Evolutionary conservation across 1,140 invertebrate genomes (phyloP), one percentile per base, ranked within the genome.

Genomic region (Platorchestia sp.): DNA sequence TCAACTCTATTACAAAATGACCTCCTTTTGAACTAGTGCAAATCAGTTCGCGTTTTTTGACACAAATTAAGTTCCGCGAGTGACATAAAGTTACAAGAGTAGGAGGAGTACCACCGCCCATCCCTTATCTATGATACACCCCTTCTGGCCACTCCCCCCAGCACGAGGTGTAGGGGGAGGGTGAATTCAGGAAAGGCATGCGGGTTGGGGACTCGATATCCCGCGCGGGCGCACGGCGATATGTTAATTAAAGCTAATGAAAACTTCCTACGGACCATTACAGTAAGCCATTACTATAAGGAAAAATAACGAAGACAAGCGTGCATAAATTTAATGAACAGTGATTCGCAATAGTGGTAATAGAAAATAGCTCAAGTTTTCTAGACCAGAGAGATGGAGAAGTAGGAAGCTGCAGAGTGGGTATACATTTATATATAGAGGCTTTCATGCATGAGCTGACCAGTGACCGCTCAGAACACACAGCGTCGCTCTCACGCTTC

Each of bases 171-270:
- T 14, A 27, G 59, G 59, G 47, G 6, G 59, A 36, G 59, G 59
- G 3, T 19, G 59, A 36, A 36, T 10, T 75, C 10, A 75, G 59
- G 59, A 75, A 75, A 75, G 59, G 59, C 59, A 75, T 75, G 59
- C 59, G 36, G 59, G 59, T 75, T 75, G 59, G 59, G 59, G 59
- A 75, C 10, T 75, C 59, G 59, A 75, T 22, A 75, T 36, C 59
- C 27, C 36, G 59, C 10, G 59, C 59, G 27, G 44, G 91, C 91
- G 91, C 43, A 45, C 44, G 43, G 44, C 45, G 91, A 93, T 93
- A 93, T 93, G 91, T 93, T 93, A 93, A 93, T 93, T 93, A 93
- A 93, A 93, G 36, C 91, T 47, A 93, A 45, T 93, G 91, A 47
- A 93, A 93, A 93, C 91, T 45, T 45, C 91, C 91, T 45, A n/a